A percentile compares a stretch with the other conserved stretches of the same genome.
Evolutionary conservation across 2,113 vertebrate genomes (phyloP).

Genomic region (Nothocercus julius): DNA sequence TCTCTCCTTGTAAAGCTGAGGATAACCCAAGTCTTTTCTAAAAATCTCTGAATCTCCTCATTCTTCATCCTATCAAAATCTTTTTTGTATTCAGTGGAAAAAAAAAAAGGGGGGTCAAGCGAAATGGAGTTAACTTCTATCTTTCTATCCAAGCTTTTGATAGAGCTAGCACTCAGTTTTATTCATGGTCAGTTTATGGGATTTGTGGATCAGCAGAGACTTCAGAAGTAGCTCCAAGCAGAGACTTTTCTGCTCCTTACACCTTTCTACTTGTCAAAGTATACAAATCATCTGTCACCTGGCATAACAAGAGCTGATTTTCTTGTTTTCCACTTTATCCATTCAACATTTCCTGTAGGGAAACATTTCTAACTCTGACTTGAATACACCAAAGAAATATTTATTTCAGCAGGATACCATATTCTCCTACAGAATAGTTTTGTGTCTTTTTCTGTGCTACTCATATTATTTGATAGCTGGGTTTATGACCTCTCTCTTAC

Average conservation of each 20-base stretch:
- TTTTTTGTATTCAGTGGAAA: not conserved
- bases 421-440: not conserved
- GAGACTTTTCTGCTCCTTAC: not conserved
- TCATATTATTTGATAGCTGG: not conserved
- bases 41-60: not conserved
- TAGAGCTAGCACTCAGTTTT: not conserved
- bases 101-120: not conserved
- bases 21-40: not conserved
- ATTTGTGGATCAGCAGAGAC: not conserved
- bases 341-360: not conserved
- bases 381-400: not conserved
- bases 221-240: not conserved
- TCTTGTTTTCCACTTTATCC: not conserved
- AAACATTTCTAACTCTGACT: not conserved
- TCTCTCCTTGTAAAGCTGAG: not conserved
- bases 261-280: not conserved
- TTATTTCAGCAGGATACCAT: not conserved
- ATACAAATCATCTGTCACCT: not conserved
- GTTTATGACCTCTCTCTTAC: not conserved
- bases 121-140: not conserved
- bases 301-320: not conserved
- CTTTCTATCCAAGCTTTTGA: not conserved
- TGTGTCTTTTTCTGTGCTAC: not conserved
- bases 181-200: not conserved
- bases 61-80: not conserved